Evolutionary conservation across 2,888 invertebrate genomes (phyloP), one percentile per base, ranked within the genome.

Genomic region (Sinotaia quadrata): DNA sequence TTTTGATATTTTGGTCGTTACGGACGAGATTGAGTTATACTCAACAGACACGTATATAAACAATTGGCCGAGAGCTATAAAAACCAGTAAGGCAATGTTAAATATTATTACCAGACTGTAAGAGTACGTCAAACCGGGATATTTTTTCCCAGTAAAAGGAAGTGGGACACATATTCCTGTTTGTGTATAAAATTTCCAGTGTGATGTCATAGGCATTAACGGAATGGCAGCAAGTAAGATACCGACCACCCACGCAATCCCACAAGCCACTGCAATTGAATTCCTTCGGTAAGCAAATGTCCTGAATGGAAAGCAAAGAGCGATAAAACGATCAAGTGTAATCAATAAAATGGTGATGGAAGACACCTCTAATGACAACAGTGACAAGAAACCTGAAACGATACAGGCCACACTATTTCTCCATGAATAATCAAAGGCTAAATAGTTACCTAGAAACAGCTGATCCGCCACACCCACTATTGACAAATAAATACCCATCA

Each of bases 301-400:
- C 2, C 0, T 8, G 58, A 92, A 85, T 18, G 92, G 91, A 72
- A 91, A 88, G n/a, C 91, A 90, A 44, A 92, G 91, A 0, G 91
- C 91, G 74, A 91, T 88, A 75, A 91, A 90, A n/a, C 92, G 89
- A 82, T 92, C 92, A 88, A 91, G 89, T 1, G 92, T 92, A 65
- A 92, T 91, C 72, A 92, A 77, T 0, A 91, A 90, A 12, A 92
- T 87, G 59, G 91, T 89, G 71, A 92, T 82, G 2, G 91, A 91
- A 0, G 92, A 92, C 3, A 91, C 91, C 82, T 92, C 91, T 69
- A 91, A 91, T 67, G 91, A 91, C 29, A 79, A n/a, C 3, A 76
- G 71, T 1, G 77, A 70, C 21, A 79, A 37, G 24, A 74, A 66
- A n/a, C 81, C 81, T 7, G 80, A 75, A 57, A 79, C 3, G 29